phyloP scores from a whole-genome alignment of 2,797 vertebrate species.

The Gymnopithys bicolor region DNA sequence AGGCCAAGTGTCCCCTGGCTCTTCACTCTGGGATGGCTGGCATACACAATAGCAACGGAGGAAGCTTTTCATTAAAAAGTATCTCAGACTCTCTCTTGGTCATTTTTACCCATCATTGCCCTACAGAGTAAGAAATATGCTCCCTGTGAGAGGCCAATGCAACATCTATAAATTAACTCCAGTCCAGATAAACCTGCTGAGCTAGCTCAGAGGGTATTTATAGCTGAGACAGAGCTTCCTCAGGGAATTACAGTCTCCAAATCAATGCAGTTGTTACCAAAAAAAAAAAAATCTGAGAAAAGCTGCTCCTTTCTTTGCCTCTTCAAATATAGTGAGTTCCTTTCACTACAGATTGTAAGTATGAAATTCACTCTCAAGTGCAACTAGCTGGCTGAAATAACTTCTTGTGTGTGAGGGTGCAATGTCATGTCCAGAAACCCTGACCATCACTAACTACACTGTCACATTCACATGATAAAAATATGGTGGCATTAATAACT shows the following conservation, averaged over 20 bases:
- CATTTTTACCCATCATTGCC: not conserved
- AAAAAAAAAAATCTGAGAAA: not conserved
- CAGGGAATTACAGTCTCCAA: not conserved
- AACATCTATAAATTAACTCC: not conserved
- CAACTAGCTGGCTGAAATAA: not conserved
- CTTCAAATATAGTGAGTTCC: not conserved
- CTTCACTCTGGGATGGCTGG: not conserved
- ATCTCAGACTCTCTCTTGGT: not conserved
- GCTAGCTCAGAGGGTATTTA: constrained; percentile 2
- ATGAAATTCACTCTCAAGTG: not conserved
- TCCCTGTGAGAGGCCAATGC: not conserved
- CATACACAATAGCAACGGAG: not conserved
- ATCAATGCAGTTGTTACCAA: not conserved
- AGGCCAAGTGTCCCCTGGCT: not conserved
- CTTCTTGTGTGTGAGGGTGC: not conserved
- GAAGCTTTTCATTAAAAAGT: not conserved
- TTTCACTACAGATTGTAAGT: not conserved
- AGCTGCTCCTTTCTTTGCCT: constrained; percentile 8
- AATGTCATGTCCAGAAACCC: not conserved
- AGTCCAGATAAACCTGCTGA: not conserved
- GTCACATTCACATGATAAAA: not conserved
- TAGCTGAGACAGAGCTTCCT: not conserved
- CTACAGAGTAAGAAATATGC: not conserved
- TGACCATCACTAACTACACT: not conserved
- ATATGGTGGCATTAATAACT: not conserved